Base-by-base conservation (phyloP, 2,113 vertebrate genomes). In the Phrynosoma blainvillii region DNA sequence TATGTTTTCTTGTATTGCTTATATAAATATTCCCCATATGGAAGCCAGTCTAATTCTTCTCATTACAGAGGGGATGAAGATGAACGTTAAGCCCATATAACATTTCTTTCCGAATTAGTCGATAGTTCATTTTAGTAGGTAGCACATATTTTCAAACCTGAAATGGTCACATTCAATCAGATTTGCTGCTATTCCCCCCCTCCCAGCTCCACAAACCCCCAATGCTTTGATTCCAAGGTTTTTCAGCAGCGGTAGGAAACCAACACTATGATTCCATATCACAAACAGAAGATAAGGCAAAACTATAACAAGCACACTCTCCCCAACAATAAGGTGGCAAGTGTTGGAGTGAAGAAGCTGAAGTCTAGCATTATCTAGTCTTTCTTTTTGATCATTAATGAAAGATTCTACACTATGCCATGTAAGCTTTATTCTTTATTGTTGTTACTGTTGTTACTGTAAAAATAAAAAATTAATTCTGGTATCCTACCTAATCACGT, bases 91-190 rank as follows among this genome's bases (percentile, higher is more conserved):
- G 95, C 86, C 95, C 95, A 95, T 97, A 97, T 97, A 97, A 96
- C 97, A 97, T 96, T 98, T 97, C 96, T 96, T 96, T 95, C 94
- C 96, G 97, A 97, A 97, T 98, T 97, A 98, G 97, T 97, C 97
- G 79, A 97, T 97, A 97, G 97, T 95, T 97, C 96, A 97, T 97
- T 97, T 97, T 96, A 96, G 96, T 96, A 96, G 97, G 96, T 94
- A 96, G 95, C 95, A 94, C 96, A 96, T 96, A 97, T 97, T 97
- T 97, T 92, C 94, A 93, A 96, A 96, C 94, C 94, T 95, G 96
- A 97, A 97, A 96, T 96, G 95, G 93, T 95, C 92, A 92, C 82
- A 90, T 95, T 96, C 96, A 95, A 96, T 96, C 96, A 96, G 96
- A 97, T 96, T 95, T 96, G 93, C 95, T 95, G 93, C 94, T 86